phyloP scores from a whole-genome alignment of 2,888 invertebrate species.

The Drosophila emarginata region DNA sequence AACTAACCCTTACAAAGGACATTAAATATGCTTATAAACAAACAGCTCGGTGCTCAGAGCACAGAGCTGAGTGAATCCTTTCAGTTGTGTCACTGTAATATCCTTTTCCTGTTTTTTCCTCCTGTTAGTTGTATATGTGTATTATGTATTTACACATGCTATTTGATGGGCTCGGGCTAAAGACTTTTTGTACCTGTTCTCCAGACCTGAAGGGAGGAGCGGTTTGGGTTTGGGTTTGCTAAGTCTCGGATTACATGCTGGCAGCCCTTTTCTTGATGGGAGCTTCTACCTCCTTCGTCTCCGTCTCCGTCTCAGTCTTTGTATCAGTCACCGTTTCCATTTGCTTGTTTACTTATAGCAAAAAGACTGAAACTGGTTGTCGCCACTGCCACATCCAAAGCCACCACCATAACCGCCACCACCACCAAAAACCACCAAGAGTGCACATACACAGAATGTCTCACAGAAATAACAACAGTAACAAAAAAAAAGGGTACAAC shows the following conservation, averaged over 20 bases:
- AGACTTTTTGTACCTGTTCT: conserved; percentile 49
- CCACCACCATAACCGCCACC: background rate
- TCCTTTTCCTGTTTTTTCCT: conserved; percentile 31
- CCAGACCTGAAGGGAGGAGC: conserved; percentile 14
- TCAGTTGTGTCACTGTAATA: conserved; percentile 20
- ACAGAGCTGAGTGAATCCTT: conserved; percentile 28
- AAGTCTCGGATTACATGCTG: conserved; percentile 71
- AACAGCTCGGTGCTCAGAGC: conserved; percentile 24
- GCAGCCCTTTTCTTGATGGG: conserved; percentile 44
- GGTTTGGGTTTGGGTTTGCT: conserved; percentile 52
- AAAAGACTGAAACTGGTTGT: conserved; percentile 54
- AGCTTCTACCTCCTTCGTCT: background rate
- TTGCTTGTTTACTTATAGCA: conserved; percentile 47
- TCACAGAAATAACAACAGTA: conserved; percentile 12
- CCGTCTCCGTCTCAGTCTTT: conserved; percentile 12
- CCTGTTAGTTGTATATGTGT: conserved; percentile 23
- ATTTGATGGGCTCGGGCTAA: conserved; percentile 56
- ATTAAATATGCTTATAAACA: conserved; percentile 34
- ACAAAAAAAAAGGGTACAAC: conserved; percentile 9
- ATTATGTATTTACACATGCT: conserved; percentile 63
- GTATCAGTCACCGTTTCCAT: conserved; percentile 1
- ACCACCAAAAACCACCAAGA: conserved; percentile 13
- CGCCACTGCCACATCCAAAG: conserved; percentile 20
- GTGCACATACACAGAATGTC: background rate
- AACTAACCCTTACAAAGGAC: conserved; percentile 18